Evolutionary conservation across 2,113 vertebrate genomes (phyloP).

Genomic region (Balaenoptera acutorostrata): DNA sequence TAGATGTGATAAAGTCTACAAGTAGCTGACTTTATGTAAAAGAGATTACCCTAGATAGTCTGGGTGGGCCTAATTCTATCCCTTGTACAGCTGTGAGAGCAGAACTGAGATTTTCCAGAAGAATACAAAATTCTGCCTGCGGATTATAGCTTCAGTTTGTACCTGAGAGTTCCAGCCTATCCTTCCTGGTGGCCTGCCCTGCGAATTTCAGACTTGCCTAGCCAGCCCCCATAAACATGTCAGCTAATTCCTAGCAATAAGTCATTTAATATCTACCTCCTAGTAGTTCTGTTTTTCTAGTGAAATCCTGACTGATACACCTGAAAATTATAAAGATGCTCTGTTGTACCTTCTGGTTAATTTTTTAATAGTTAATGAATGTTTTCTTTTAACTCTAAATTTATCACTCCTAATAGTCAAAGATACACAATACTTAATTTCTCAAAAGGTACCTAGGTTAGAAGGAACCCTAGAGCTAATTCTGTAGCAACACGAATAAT

Average conservation of each 20-base stretch:
- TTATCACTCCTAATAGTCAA: not conserved
- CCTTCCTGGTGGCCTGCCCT: not conserved
- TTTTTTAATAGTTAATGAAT: not conserved
- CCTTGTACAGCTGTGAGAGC: not conserved
- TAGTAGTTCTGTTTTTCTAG: not conserved
- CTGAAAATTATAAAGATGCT: not conserved
- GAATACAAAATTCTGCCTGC: not conserved
- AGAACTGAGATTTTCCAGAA: not conserved
- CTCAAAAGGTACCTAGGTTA: not conserved
- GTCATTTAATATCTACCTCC: not conserved
- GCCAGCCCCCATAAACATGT: accelerated
- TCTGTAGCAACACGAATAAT: not conserved
- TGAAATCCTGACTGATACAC: not conserved
- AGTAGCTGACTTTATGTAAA: not conserved
- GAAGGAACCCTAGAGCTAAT: not conserved
- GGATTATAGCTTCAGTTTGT: not conserved
- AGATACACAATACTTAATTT: not conserved
- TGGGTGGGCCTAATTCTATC: not conserved
- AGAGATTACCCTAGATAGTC: not conserved
- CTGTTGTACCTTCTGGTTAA: not conserved
- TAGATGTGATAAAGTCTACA: not conserved
- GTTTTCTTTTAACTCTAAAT: not conserved
- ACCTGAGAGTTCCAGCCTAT: too few species aligned
- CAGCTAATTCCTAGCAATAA: not conserved
- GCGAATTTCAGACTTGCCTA: not conserved